Percentiles rank a stretch among this genome's conserved stretches.
Evolutionary conservation across 2,113 vertebrate genomes (phyloP).

Genomic region (Microtus richardsoni): DNA sequence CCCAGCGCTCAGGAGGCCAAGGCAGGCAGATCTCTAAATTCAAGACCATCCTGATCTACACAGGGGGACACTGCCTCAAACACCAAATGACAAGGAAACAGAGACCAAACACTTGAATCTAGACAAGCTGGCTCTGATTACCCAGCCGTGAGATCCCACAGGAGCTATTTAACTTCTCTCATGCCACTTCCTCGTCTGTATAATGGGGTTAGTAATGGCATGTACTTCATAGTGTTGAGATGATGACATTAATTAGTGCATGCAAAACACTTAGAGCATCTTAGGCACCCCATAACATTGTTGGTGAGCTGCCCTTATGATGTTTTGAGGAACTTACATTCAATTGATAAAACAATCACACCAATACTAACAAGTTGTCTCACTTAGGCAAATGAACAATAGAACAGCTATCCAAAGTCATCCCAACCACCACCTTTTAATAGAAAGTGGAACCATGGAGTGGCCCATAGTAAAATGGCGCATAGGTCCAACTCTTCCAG

Average conservation of each 20-base stretch:
- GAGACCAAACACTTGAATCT: background rate
- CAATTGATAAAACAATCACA: background rate
- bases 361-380: background rate
- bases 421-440: background rate
- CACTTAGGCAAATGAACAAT: background rate
- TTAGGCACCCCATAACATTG: background rate
- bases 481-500: background rate
- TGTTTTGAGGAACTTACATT: background rate
- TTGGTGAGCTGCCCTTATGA: background rate
- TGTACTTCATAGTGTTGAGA: background rate
- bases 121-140: background rate
- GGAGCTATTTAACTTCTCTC: slow-evolving; percentile 30
- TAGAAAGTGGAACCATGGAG: background rate
- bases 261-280: slow-evolving; percentile 4
- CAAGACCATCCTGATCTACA: background rate
- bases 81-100: background rate
- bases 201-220: slow-evolving; percentile 46
- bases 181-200: slow-evolving; percentile 49
- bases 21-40: background rate
- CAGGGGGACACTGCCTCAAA: background rate
- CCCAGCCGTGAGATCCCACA: background rate
- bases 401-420: background rate
- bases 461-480: background rate
- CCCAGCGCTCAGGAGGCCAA: background rate
- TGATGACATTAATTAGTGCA: background rate